A percentile compares a stretch with the other conserved stretches of the same genome.
phyloP scores from a whole-genome alignment of 2,797 vertebrate species.

The Onychomys leucogaster region DNA sequence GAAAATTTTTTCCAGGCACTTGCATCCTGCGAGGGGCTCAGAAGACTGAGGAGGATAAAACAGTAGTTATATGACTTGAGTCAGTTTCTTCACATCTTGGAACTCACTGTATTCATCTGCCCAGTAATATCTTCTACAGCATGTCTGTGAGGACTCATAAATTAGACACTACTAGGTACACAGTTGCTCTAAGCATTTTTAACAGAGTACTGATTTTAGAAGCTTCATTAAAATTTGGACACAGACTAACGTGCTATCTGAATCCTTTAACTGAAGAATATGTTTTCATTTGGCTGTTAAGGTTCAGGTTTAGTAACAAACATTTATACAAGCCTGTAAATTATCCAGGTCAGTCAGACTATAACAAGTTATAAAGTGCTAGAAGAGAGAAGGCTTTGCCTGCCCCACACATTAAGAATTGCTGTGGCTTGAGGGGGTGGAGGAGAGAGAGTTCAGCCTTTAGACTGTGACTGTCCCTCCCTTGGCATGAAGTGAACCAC shows the following conservation, averaged over 20 bases:
- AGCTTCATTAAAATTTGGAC: not conserved
- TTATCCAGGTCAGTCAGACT: not conserved
- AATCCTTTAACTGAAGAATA: conserved; percentile 26
- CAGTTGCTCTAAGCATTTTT: not conserved
- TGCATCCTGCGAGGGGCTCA: not conserved
- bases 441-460: not conserved
- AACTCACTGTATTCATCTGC: not conserved
- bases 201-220: not conserved
- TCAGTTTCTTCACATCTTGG: not conserved
- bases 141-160: not conserved
- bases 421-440: not conserved
- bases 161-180: not conserved
- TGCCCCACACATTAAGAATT: not conserved
- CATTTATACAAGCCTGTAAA: not conserved
- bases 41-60: not conserved
- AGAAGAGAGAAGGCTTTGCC: not conserved
- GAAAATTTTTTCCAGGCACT: not conserved
- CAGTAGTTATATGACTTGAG: not conserved
- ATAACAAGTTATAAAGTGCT: not conserved
- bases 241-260: not conserved
- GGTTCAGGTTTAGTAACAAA: conserved; percentile 1
- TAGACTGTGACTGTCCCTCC: not conserved
- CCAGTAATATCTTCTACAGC: not conserved
- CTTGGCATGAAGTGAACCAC: not conserved
- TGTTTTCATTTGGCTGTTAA: not conserved